Conservation (phyloP, 2,888 invertebrate species). For the Tanaodytes sp. region DNA sequence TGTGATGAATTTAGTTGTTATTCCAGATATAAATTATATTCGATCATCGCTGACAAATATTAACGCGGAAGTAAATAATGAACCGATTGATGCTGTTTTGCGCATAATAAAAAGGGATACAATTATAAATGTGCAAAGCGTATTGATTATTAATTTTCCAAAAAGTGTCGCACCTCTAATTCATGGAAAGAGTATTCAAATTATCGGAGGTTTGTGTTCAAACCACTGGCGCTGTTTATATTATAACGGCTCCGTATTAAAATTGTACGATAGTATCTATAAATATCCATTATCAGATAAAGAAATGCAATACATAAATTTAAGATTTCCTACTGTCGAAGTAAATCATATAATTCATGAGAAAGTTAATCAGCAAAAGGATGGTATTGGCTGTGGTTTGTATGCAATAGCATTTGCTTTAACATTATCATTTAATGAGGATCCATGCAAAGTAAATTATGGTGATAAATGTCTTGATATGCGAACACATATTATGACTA, state of each 20-base stretch:
- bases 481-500: neutral
- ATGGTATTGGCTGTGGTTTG: slow-evolving; percentile 38
- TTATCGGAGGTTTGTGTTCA: slow-evolving; percentile 36
- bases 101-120: slow-evolving; percentile 1
- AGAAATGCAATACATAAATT: slow-evolving; percentile 33
- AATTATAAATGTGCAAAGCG: neutral
- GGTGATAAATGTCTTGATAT: neutral
- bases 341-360: slow-evolving; percentile 12
- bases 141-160: neutral
- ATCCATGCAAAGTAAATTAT: slow-evolving; percentile 1
- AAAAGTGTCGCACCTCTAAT: neutral
- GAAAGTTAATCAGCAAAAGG: slow-evolving; percentile 34
- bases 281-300: slow-evolving; percentile 6
- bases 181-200: slow-evolving; percentile 15
- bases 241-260: slow-evolving; percentile 33
- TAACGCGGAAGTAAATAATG: neutral
- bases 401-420: slow-evolving; percentile 48
- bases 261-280: slow-evolving; percentile 45
- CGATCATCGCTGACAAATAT: neutral
- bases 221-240: slow-evolving; percentile 47
- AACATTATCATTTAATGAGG: neutral
- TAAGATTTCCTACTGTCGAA: slow-evolving; percentile 29
- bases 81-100: slow-evolving; percentile 2
- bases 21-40: neutral
- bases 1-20: neutral